Evolutionary conservation across 2,113 vertebrate genomes (phyloP).

Genomic region (Chunga burmeisteri): DNA sequence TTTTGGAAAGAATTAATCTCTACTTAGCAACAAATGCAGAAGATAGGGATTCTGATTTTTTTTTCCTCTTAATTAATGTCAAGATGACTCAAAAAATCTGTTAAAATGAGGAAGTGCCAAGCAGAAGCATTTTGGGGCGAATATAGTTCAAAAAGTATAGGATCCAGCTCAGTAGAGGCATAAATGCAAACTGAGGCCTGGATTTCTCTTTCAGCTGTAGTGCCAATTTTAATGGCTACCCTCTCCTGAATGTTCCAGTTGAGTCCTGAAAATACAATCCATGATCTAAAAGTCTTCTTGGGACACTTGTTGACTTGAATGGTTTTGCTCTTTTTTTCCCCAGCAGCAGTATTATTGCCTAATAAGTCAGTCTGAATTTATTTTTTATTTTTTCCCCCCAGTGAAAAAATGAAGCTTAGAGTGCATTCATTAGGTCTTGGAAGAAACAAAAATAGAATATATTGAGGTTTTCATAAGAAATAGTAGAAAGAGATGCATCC

Average conservation of each 20-base stretch:
- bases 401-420: background rate
- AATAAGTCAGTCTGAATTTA: background rate
- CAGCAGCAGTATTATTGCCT: background rate
- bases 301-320: background rate
- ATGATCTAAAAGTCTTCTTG: background rate
- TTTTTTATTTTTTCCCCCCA: background rate
- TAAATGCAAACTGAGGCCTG: background rate
- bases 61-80: background rate
- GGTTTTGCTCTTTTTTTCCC: background rate
- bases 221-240: background rate
- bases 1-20: background rate
- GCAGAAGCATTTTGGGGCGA: background rate
- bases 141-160: background rate
- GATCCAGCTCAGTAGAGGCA: background rate
- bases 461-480: background rate
- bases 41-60: background rate
- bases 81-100: background rate
- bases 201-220: background rate
- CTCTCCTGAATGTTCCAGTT: background rate
- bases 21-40: background rate
- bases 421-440: background rate
- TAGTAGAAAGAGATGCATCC: background rate
- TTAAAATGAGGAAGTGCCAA: background rate
- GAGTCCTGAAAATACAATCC: background rate
- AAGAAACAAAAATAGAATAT: background rate